phyloP scores from a whole-genome alignment of 2,797 vertebrate genomes.

The Australoheros facetus region DNA sequence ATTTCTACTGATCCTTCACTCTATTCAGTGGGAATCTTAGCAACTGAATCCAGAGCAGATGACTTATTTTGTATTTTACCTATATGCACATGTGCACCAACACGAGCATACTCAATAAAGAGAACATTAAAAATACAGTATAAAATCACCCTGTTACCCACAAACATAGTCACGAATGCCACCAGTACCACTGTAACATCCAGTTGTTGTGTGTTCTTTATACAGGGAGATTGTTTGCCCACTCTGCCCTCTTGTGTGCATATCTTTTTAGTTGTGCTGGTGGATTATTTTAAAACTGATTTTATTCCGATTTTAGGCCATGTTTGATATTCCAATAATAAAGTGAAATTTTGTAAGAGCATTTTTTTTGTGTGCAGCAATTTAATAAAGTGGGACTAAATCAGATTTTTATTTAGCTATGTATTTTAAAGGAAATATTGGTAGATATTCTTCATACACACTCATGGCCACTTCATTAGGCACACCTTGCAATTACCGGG shows the following conservation, averaged over 20 bases:
- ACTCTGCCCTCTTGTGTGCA: slow-evolving; percentile 48
- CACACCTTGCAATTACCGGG: too few species aligned
- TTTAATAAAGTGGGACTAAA: neutral
- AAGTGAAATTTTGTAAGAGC: slow-evolving; percentile 9
- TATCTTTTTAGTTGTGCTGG: slow-evolving; percentile 2
- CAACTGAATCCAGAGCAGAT: slow-evolving; percentile 54
- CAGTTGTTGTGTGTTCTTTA: slow-evolving; percentile 47
- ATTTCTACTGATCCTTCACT: slow-evolving; percentile 52
- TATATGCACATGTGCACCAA: slow-evolving; percentile 20
- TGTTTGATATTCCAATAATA: slow-evolving; percentile 47
- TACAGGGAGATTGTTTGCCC: slow-evolving; percentile 38
- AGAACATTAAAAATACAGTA: slow-evolving; percentile 9
- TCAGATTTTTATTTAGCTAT: neutral
- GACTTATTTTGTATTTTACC: slow-evolving; percentile 41
- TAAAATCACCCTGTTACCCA: slow-evolving; percentile 11
- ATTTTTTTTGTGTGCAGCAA: slow-evolving; percentile 4
- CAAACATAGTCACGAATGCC: slow-evolving; percentile 41
- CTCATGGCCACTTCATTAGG: neutral
- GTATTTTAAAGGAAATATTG: neutral
- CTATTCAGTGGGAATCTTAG: slow-evolving; percentile 31
- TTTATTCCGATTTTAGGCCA: slow-evolving; percentile 37
- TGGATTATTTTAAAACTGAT: slow-evolving; percentile 35
- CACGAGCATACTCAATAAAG: neutral
- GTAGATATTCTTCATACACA: neutral
- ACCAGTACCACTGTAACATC: slow-evolving; percentile 28